Base-by-base conservation (phyloP, 2,113 vertebrate genomes). In the Corvus hawaiiensis region DNA sequence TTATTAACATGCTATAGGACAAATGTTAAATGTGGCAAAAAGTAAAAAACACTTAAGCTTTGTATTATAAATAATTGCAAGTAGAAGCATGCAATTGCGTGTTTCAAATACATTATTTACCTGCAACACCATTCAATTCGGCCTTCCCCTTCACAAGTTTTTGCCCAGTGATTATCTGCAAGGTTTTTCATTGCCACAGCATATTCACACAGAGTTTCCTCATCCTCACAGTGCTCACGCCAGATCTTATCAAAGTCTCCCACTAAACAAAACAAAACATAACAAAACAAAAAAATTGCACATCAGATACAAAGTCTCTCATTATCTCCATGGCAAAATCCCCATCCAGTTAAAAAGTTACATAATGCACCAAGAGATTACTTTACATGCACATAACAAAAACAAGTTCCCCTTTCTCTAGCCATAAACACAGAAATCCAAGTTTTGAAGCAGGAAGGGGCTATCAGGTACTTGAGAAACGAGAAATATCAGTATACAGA, bases 101-200 rank as follows among this genome's bases (percentile, higher is more conserved):
- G 39, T 89, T 92, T 88, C 52, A 81, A 88, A 49, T 68, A 80
- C 32, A 69, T 69, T 80, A 93, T 75, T 88, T 98, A 99, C 99
- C 99, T 99, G 97, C 99, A 99, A 94, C 99, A 99, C 99, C 99
- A 99, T 81, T 99, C 99, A 93, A 99, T 99, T 77, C 99, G 99
- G 39, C 99, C 99, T 97, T 99, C 99, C 51, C 99, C 99, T 95
- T 99, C 99, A 89, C 98, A 99, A 88, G 98, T 99, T 96, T 98
- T 99, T 83, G 98, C 97, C 99, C 99, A 99, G 97, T 99, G 99
- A 98, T 99, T 99, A 98, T 99, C 99, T 27, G 99, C 99, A 35
- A 99, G 98, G 95, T 98, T 99, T 98, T 99, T 99, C 99, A 99
- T 99, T 97, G 99, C 99, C 85, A 99, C 98, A 92, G 99, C 99